Conservation (phyloP, 2,888 invertebrate genomes). For the Torymus auratus region DNA sequence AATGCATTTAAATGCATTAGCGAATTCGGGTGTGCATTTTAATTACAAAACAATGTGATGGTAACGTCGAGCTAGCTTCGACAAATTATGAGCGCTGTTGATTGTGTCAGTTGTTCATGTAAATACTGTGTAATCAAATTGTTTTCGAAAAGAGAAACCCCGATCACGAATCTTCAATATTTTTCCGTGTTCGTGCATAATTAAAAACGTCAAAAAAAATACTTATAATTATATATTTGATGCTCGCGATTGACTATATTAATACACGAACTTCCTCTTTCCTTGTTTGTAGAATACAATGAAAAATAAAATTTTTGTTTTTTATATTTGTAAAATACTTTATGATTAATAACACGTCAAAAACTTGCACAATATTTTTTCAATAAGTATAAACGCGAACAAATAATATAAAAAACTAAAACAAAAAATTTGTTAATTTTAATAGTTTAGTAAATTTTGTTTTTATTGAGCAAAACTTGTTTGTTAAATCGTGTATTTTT, state of each 20-base stretch:
- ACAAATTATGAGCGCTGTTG: conserved; percentile 33
- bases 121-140: conserved; percentile 46
- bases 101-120: conserved; percentile 39
- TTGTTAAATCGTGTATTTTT: conserved; percentile 1
- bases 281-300: background rate
- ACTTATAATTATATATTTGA: conserved; percentile 3
- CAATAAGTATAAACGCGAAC: background rate
- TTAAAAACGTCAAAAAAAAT: conserved; percentile 24
- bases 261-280: conserved; percentile 9
- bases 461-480: conserved; percentile 19
- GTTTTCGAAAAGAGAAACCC: conserved; percentile 16
- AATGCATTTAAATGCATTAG: conserved; percentile 46
- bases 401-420: background rate
- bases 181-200: conserved; percentile 23
- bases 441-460: background rate
- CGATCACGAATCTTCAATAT: conserved; percentile 5
- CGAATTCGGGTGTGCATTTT: conserved; percentile 28
- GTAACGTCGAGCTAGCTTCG: background rate
- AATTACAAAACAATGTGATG: conserved; percentile 13
- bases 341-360: background rate
- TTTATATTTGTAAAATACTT: conserved; percentile 33
- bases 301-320: conserved; percentile 21
- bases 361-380: conserved; percentile 8
- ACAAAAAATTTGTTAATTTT: conserved; percentile 18
- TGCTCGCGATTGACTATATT: background rate